Evolutionary conservation across 1,140 invertebrate species (phyloP), one percentile per base, ranked within the genome.

Genomic region (Teleogryllus occipitalis): DNA sequence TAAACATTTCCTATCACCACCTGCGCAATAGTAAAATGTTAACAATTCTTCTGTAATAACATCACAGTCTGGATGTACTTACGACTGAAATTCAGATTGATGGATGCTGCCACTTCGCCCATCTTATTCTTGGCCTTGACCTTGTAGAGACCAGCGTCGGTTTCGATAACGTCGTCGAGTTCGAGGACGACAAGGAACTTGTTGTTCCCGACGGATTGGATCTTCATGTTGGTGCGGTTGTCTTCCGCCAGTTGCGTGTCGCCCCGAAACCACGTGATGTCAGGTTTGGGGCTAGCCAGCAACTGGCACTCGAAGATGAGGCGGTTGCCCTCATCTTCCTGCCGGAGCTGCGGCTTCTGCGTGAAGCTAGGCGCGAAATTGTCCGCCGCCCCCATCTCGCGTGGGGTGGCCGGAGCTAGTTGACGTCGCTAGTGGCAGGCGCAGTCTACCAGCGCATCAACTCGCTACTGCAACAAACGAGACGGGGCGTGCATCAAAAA

Each of bases 1-100:
- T 39, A 39, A 39, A 39, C 27, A 39, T 39, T 39, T 39, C 27
- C 1, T 39, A 39, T 39, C 27, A 39, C 5, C 27, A 39, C 27
- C 27, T 1, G 1, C 27, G 27, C 27, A 39, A 39, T 39, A 39
- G 27, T 39, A 39, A 39, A 39, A 39, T 39, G 27, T 39, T 39
- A 39, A 39, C 27, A 39, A 39, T 5, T 39, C 27, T 39, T 39
- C 27, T 39, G 1, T 39, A 39, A 39, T 39, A 39, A 5, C 27
- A 39, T 39, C 27, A 39, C 27, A 39, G 27, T 39, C 1, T 39
- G 27, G 5, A 39, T 39, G 79, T 85, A 97, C 96, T 97, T 89
- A 98, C 96, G 96, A 87, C 96, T 97, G 87, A 99, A 98, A 90
- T 99, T 99, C 85, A 99, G 92, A 87, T 98, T 99, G 87, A 99